These are phyloP conservation scores for Columba guinea DNA, from an alignment of 2,797 vertebrate genomes.

Conservation along the genomic window DNA sequence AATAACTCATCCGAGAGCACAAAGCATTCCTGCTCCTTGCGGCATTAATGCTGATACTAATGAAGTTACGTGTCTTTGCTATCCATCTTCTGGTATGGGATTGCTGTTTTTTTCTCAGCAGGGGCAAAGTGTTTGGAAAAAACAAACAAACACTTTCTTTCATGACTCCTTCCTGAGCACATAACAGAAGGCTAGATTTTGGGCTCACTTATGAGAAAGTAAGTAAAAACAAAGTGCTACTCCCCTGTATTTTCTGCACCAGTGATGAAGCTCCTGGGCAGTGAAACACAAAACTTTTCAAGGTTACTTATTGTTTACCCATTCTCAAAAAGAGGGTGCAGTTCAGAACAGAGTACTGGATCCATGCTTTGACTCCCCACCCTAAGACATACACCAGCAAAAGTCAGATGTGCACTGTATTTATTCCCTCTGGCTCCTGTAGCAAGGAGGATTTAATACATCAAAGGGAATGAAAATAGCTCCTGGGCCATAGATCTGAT, in stretches of 20 bases:
- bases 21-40: not conserved
- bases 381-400: not conserved
- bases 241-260: not conserved
- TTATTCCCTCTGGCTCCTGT: not conserved
- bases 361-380: not conserved
- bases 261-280: not conserved
- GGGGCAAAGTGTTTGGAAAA: not conserved
- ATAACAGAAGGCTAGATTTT: not conserved
- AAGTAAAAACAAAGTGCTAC: not conserved
- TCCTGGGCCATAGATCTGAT: not conserved
- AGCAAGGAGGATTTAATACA: not conserved
- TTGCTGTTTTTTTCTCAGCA: not conserved
- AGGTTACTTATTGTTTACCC: not conserved
- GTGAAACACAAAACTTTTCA: not conserved
- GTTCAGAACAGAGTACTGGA: not conserved
- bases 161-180: not conserved
- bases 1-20: not conserved
- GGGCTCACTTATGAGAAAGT: not conserved
- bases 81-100: not conserved
- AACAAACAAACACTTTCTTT: not conserved
- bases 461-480: not conserved
- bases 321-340: not conserved
- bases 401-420: not conserved
- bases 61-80: not conserved
- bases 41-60: not conserved